Evolutionary conservation across 2,888 invertebrate genomes (phyloP).

Genomic region (Octonoba sinensis): DNA sequence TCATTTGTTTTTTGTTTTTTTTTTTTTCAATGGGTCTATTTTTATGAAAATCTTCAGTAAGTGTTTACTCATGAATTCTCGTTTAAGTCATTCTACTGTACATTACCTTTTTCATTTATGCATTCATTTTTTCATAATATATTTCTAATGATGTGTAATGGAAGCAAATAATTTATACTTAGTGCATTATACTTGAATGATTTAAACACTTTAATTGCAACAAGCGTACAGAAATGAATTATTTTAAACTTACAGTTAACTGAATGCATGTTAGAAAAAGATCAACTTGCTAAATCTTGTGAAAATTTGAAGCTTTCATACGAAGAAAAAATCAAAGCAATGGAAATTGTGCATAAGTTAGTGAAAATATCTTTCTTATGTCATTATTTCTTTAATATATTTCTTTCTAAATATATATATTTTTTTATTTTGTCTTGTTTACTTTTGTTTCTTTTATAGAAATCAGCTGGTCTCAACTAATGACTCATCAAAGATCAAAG

Average conservation of each 20-base stretch:
- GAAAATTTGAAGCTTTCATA: conserved; percentile 43
- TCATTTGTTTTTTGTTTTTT: no score
- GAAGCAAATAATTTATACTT: no score
- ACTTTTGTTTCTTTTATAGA: conserved; percentile 6
- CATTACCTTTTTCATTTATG: no score
- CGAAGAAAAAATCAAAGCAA: conserved; percentile 46
- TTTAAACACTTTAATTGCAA: no score
- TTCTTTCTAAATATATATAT: neutral
- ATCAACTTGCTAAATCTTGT: conserved; percentile 11
- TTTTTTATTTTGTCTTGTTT: neutral
- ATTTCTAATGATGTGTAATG: no score
- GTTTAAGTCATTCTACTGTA: no score
- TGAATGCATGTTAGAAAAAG: conserved; percentile 32
- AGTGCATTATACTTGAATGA: no score
- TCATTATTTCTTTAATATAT: neutral
- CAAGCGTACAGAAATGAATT: no score
- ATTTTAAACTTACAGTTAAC: conserved; percentile 27
- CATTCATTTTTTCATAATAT: no score
- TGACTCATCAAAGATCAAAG: conserved; percentile 33
- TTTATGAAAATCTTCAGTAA: no score
- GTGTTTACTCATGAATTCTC: no score
- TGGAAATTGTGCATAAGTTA: conserved; percentile 45
- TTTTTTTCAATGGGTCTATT: no score
- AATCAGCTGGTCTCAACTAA: conserved; percentile 32
- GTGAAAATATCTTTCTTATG: neutral